Base-by-base conservation (phyloP, 2,888 invertebrate genomes). In the Phymatocera aterrima region DNA sequence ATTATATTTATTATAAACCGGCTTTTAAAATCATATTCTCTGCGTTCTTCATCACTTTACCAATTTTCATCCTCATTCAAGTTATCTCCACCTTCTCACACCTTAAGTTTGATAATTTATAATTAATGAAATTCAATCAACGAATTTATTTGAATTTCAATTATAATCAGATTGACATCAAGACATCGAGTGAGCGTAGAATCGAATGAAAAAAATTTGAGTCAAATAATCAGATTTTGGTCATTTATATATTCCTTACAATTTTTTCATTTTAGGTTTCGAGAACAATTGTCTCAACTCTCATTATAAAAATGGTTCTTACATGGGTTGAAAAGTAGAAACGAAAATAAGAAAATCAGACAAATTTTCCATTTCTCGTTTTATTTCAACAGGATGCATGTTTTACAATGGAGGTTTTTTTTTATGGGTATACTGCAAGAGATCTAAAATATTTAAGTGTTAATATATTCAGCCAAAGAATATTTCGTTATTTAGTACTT, bases 1-100 rank as follows among this genome's bases (percentile, higher is more conserved):
- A 72, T 51, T 72, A 51, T 72, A 72, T 72, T 51, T 51, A 51
- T 72, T 72, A 6, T 51, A n/a, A 51, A 68, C 24, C 68, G 46
- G n/a, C n/a, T 43, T 43, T 43, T 10, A 3, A 24, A 46, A 24
- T 37, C 24, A 34, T 64, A 18, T 37, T 64, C 37, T 64, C 37
- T 18, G 18, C 18, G 8, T 34, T 61, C n/a, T 1, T 21, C 37
- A 18, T 21, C n/a, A 31, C 10, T 64, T 18, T 18, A 8, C 18
- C 0, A 34, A 34, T 18, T 37, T 37, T 31, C n/a, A 60, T 60
- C 15, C 1, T 34, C 3, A 60, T 28, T n/a, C 4, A 31, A 60
- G 60, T 28, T 0, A 60, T 31, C 51, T 51, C 18, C 21, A 40
- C 40, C 5, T 51, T 51, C 21, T 18, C 21, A 51, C 51, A 21